These are phyloP conservation scores for Lipophrys pholis DNA, from an alignment of 2,113 vertebrate species.

Conservation along the genomic window DNA sequence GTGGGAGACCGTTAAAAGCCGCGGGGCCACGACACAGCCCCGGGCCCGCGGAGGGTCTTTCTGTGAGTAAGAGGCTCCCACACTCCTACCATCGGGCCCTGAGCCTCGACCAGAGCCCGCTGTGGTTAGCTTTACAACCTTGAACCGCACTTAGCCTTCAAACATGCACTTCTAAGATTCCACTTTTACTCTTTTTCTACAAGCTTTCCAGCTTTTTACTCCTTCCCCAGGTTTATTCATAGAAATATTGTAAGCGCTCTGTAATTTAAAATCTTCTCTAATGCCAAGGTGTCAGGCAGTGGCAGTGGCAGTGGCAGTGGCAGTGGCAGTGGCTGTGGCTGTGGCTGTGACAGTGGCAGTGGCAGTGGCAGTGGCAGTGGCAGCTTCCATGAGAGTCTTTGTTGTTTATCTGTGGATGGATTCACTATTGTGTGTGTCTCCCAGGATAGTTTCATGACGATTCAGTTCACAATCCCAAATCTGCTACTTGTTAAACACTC, in stretches of 20 bases:
- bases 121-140: constrained; percentile 81
- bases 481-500: constrained; percentile 45
- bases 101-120: constrained; percentile 69
- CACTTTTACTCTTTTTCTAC: constrained; percentile 56
- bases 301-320: not conserved
- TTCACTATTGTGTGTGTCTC: constrained; percentile 24
- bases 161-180: constrained; percentile 51
- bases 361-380: constrained; percentile 13
- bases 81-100: constrained; percentile 45
- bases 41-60: too few species aligned
- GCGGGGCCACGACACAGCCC: constrained; percentile 41
- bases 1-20: constrained; percentile 52
- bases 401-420: constrained; percentile 24
- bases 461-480: constrained; percentile 39
- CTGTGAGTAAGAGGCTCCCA: constrained; percentile 49
- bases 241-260: too few species aligned
- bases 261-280: not conserved
- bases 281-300: constrained; percentile 22
- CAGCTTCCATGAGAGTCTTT: constrained; percentile 25
- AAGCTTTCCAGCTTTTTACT: constrained; percentile 46
- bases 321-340: too few species aligned
- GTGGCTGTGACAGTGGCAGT: too few species aligned
- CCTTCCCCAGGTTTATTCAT: not conserved
- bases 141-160: constrained; percentile 78
- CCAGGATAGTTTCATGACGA: constrained; percentile 26